Evolutionary conservation across 2,888 invertebrate species (phyloP).

Genomic region (Drosophila kuntzei): DNA sequence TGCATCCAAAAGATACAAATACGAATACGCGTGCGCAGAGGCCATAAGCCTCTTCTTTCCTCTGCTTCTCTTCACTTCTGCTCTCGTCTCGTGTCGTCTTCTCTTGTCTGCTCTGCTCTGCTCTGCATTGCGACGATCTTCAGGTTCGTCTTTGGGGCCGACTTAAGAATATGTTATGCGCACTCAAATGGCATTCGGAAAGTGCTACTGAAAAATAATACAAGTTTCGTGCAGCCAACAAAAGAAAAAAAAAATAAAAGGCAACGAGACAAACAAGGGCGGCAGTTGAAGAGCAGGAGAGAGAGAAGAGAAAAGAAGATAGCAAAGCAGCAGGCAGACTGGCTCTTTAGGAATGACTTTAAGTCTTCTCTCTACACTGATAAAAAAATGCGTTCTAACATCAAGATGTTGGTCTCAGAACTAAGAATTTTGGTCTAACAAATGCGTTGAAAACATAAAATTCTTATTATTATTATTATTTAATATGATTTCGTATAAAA

Average conservation of each 20-base stretch:
- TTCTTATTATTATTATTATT: too few relatives aligned
- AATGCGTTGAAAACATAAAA: too few relatives aligned
- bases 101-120: conserved; percentile 7
- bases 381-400: too few relatives aligned
- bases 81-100: too few relatives aligned
- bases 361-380: conserved; percentile 33
- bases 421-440: too few relatives aligned
- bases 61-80: conserved; percentile 15
- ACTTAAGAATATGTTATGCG: conserved; percentile 78
- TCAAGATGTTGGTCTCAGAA: too few relatives aligned
- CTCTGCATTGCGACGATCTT: conserved; percentile 15
- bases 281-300: conserved; percentile 5
- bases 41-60: conserved; percentile 51
- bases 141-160: conserved; percentile 37
- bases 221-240: conserved; percentile 74
- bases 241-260: conserved; percentile 54
- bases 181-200: conserved; percentile 82
- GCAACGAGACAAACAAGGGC: conserved; percentile 35
- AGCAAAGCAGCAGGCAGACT: conserved; percentile 10
- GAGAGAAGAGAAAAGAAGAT: conserved; percentile 1
- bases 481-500: too few relatives aligned
- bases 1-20: conserved; percentile 58
- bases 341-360: conserved; percentile 41
- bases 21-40: conserved; percentile 71
- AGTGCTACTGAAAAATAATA: conserved; percentile 83